Evolutionary conservation across 2,888 invertebrate species (phyloP), one percentile per base, ranked within the genome.

Genomic region (Antheraea assamensis): DNA sequence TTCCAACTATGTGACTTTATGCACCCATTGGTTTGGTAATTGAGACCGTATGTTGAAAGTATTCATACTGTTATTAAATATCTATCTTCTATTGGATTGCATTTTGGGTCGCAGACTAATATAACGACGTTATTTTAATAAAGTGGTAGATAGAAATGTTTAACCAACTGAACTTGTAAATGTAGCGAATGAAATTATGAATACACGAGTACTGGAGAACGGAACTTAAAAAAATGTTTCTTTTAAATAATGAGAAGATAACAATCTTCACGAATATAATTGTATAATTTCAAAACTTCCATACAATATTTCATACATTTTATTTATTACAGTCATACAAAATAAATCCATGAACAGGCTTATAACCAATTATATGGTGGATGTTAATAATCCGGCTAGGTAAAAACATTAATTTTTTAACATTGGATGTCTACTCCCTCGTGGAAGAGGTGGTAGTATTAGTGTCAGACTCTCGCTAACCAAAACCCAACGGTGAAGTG

Each of bases 21-120:
- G 73, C 72, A 75, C 76, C 73, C 72, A 79, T 75, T 78, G 80
- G 84, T 90, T 84, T 87, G 88, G 89, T 89, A 90, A 90, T 89
- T 87, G 86, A 85, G 88, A 88, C 87, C 86, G 83, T 86, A 86
- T 81, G 84, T 85, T 76, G 78, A 86, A 83, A 80, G 83, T 81
- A 79, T 85, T 88, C 80, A 77, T 71, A 55, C 47, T 30, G 72
- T 74, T 72, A 58, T 47, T 64, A 71, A 71, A 71, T 74, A 74
- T 13, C 52, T 64, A 55, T 42, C 73, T 19, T 66, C 31, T 66
- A 4, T 31, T 66, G 17, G 27, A 31, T 24, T 21, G 58, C 7
- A n/a, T 24, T 24, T 58, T 27, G 24, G 58, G 58, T 5, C 15
- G 24, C 8, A 24, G n/a, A 24, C 24, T 13, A 58, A 58, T 10